These are phyloP conservation scores for Percina caprodes DNA, from an alignment of 2,113 vertebrate genomes.

Conservation along the genomic window DNA sequence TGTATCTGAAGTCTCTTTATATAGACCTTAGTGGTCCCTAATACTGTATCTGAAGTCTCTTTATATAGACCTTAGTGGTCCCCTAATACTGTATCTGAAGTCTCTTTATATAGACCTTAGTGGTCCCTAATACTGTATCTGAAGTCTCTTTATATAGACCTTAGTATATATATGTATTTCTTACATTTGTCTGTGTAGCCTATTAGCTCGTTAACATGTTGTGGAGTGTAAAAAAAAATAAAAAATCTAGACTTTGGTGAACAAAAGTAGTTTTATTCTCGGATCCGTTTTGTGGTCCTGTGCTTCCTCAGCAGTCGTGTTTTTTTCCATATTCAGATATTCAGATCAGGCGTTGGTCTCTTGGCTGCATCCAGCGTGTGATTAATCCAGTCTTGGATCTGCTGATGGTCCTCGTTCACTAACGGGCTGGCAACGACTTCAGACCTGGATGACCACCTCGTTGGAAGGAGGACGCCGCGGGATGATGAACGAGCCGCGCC, in stretches of 20 bases:
- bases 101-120: no score
- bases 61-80: no score
- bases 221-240: no score
- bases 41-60: no score
- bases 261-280: not conserved
- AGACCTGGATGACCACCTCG: not conserved
- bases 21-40: no score
- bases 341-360: not conserved
- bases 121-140: no score
- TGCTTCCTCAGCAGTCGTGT: conserved; percentile 1
- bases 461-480: not conserved
- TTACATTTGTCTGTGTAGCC: no score
- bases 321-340: not conserved
- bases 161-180: no score
- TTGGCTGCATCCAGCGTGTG: conserved; percentile 6
- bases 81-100: no score
- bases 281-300: not conserved
- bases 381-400: conserved; percentile 33
- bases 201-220: no score
- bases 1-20: no score
- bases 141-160: no score
- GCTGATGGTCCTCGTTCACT: conserved; percentile 15
- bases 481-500: conserved; percentile 12
- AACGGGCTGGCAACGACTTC: conserved; percentile 29
- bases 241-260: not conserved